A percentile compares a stretch with the other conserved stretches of the same genome.
phyloP scores from a whole-genome alignment of 1,140 invertebrate species.

The Armadillidium nasatum region DNA sequence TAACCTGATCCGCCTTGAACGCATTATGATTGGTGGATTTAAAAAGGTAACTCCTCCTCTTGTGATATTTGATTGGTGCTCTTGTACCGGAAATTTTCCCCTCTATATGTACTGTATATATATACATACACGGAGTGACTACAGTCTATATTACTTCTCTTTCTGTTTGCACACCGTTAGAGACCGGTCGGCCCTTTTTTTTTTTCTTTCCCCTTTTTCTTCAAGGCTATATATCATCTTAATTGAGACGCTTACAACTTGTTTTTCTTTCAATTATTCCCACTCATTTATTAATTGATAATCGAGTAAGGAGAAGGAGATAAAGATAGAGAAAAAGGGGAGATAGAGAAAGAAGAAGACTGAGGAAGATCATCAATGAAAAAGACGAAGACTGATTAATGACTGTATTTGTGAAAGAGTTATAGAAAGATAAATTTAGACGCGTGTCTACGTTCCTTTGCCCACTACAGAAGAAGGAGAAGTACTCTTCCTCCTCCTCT shows the following conservation, averaged over 20 bases:
- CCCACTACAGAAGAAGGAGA: too few species aligned
- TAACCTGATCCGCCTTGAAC: background rate
- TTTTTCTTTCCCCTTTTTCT: background rate
- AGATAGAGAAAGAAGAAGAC: too few species aligned
- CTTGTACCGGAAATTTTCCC: background rate
- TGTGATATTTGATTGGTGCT: conserved; percentile 1
- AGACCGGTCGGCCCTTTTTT: background rate
- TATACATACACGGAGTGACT: background rate
- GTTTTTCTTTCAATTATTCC: conserved; percentile 4
- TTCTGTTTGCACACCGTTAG: background rate
- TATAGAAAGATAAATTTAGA: too few species aligned
- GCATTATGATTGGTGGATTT: background rate
- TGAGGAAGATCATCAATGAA: too few species aligned
- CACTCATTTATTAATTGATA: conserved; percentile 9
- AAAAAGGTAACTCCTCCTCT: conserved; percentile 1
- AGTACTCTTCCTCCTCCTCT: too few species aligned
- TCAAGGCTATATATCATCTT: background rate
- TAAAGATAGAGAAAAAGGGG: too few species aligned
- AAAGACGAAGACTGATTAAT: too few species aligned
- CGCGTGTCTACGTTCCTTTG: too few species aligned
- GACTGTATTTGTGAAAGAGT: too few species aligned
- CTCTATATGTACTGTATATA: background rate
- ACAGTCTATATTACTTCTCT: too few species aligned
- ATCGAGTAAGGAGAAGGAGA: background rate
- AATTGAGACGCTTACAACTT: conserved; percentile 10